These are phyloP conservation scores for Anolis carolinensis DNA, from an alignment of 2,113 vertebrate genomes.

Conservation along the genomic window DNA sequence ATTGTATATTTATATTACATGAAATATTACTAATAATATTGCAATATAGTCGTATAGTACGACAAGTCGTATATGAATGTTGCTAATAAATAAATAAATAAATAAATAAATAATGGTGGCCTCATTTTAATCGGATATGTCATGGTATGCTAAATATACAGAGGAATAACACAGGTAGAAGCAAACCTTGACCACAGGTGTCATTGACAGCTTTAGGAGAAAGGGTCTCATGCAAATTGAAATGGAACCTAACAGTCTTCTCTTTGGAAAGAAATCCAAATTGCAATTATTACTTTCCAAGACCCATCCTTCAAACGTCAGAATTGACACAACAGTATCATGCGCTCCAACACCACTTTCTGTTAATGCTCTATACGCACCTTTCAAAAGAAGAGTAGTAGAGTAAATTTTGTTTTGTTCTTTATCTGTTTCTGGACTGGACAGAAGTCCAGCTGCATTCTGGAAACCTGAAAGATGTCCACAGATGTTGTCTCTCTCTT, in stretches of 20 bases:
- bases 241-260: background rate
- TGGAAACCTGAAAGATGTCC: slow-evolving; percentile 67
- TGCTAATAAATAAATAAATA: too few relatives aligned
- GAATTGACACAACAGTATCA: background rate
- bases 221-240: background rate
- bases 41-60: too few relatives aligned
- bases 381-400: slow-evolving; percentile 72
- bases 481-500: slow-evolving; percentile 86
- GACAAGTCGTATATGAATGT: too few relatives aligned
- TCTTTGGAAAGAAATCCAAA: background rate
- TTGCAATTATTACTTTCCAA: background rate
- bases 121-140: background rate
- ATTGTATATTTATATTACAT: too few relatives aligned
- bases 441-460: slow-evolving; percentile 48
- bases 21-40: too few relatives aligned
- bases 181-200: background rate
- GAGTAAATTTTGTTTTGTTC: slow-evolving; percentile 64
- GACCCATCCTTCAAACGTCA: background rate
- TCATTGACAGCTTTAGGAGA: background rate
- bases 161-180: background rate
- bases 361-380: slow-evolving; percentile 56
- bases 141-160: background rate
- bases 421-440: slow-evolving; percentile 45
- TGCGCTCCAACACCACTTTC: background rate
- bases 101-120: too few relatives aligned